phyloP scores from a whole-genome alignment of 2,797 vertebrate genomes.

The Acanthopagrus latus region DNA sequence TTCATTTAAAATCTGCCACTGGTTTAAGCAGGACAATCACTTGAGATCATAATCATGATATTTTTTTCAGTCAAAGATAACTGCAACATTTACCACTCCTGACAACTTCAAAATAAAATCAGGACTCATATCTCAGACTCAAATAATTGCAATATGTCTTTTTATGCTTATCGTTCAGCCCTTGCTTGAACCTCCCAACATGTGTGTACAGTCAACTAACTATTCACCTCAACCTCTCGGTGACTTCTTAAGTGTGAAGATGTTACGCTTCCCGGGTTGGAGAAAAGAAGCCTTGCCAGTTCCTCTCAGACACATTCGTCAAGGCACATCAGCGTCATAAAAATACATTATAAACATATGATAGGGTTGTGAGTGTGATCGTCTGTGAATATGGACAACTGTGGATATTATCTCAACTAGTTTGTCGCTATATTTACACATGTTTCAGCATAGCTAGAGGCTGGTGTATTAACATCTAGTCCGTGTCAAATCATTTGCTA shows the following conservation, averaged over 20 bases:
- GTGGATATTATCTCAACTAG: neutral
- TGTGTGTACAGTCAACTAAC: too few species aligned
- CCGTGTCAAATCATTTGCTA: conserved; percentile 23
- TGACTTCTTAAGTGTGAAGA: neutral
- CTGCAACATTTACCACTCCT: too few species aligned
- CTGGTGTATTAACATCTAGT: conserved; percentile 24
- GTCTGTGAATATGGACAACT: neutral
- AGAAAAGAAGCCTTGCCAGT: neutral
- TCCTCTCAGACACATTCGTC: neutral
- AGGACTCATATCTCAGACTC: too few species aligned
- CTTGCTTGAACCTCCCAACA: neutral
- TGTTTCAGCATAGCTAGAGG: conserved; percentile 27
- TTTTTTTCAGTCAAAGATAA: too few species aligned
- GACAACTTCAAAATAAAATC: too few species aligned
- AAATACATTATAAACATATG: neutral
- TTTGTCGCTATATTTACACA: conserved; percentile 17
- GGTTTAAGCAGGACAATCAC: too few species aligned
- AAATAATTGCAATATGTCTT: too few species aligned
- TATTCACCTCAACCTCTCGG: neutral
- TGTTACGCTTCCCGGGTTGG: neutral
- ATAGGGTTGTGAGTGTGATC: neutral
- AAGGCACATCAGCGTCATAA: neutral
- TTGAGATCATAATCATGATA: too few species aligned
- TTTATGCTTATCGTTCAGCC: too few species aligned
- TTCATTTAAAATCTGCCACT: too few species aligned